Base-by-base conservation (phyloP, 1,140 invertebrate species). In the Goniozus legneri region DNA sequence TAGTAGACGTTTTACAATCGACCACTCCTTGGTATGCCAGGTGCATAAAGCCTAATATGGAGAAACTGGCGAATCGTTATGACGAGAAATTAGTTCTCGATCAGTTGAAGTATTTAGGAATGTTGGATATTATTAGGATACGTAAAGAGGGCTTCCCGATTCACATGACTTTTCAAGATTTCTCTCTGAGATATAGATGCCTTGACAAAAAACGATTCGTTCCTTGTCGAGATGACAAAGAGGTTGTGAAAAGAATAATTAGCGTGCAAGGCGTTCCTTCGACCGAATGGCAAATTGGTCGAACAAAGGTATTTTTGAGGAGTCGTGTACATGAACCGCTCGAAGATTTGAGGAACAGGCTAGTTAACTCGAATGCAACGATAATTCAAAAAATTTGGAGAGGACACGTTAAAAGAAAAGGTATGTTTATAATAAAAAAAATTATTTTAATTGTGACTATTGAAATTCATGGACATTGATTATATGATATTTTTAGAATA, bases 11-110 rank as follows among this genome's bases (percentile, higher is more conserved):
- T 42, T 75, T 96, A 2, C 90, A 94, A 67, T 86, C 83, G 12
- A 95, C 93, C 3, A 94, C 91, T 39, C 91, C 93, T 7, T 97
- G 93, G 94, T 95, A 97, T 77, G 92, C 95, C 1, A 80, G 94
- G 6, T 97, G 95, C 66, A 95, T 97, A 52, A 97, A 97, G 67
- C 93, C 95, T 1, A 97, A 97, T 64, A 83, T 87, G 65, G 79
- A 86, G 54, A 97, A 97, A 73, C 75, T 82, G n/a, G 79, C 92
- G 0, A 84, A 92, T 60, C 82, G 85, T 52, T 97, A 91, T 69
- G 85, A 91, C 68, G 84, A 88, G 30, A 80, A 83, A 37, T 79
- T 96, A 41, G 93, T 97, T 2, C 75, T 94, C 30, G 90, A 92
- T 59, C 95, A 97, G 75, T 77, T 97, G 4, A 85, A 86, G 54